phyloP scores from a whole-genome alignment of 1,140 invertebrate species.

The Drosophila nikananu region DNA sequence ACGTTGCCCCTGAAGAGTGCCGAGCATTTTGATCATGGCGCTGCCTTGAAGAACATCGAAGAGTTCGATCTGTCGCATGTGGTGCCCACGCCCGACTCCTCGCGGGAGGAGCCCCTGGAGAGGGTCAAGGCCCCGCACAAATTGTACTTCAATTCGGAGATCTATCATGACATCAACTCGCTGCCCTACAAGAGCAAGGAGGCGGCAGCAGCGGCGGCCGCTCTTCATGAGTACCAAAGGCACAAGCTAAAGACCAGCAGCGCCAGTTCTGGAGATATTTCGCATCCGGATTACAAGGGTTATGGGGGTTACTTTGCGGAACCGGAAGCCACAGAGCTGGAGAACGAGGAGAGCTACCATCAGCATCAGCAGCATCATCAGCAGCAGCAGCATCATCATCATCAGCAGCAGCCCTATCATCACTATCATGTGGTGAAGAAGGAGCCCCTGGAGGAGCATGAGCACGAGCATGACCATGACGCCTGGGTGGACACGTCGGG shows the following conservation, averaged over 20 bases:
- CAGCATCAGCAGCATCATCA: constrained; percentile 72
- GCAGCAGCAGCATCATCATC: constrained; percentile 59
- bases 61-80: constrained; percentile 82
- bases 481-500: constrained; percentile 58
- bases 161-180: constrained; percentile 84
- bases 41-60: constrained; percentile 78
- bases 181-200: constrained; percentile 73
- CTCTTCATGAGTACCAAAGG: constrained; percentile 60
- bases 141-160: constrained; percentile 81
- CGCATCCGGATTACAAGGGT: constrained; percentile 74
- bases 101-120: constrained; percentile 22
- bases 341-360: constrained; percentile 55
- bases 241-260: constrained; percentile 62
- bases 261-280: background rate
- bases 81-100: constrained; percentile 61
- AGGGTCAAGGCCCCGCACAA: constrained; percentile 63
- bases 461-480: constrained; percentile 31
- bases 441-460: constrained; percentile 65
- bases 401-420: constrained; percentile 74
- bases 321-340: constrained; percentile 34
- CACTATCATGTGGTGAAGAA: constrained; percentile 78
- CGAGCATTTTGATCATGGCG: constrained; percentile 78
- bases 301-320: constrained; percentile 80
- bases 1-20: constrained; percentile 67
- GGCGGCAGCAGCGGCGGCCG: constrained; percentile 21